These are phyloP conservation scores for Proterorhinus semilunaris DNA, from an alignment of 2,113 vertebrate genomes.

Conservation along the genomic window DNA sequence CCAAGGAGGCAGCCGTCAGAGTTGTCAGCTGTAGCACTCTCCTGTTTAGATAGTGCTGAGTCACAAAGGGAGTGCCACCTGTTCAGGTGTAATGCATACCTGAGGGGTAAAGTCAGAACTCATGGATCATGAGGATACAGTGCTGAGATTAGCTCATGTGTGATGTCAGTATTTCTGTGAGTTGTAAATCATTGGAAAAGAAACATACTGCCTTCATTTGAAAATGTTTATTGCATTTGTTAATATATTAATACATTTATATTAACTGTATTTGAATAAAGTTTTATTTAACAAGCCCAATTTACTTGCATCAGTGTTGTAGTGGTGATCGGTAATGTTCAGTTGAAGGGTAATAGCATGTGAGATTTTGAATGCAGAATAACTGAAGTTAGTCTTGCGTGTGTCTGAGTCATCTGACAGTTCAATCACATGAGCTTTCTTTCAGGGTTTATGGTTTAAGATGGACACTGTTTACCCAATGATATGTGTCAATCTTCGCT, in stretches of 20 bases:
- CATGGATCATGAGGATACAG: not conserved
- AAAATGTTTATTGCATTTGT: not conserved
- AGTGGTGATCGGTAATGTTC: no score
- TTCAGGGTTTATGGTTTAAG: not conserved
- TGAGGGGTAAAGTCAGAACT: slow-evolving; percentile 24
- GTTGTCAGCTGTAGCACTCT: slow-evolving; percentile 15
- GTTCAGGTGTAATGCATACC: slow-evolving; percentile 63
- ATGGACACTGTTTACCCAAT: not conserved
- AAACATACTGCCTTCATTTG: not conserved
- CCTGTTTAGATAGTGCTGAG: slow-evolving; percentile 27
- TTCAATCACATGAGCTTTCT: slow-evolving; percentile 44
- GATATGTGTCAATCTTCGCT: no score
- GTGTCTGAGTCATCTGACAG: slow-evolving; percentile 36
- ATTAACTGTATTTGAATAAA: not conserved
- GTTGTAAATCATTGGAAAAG: not conserved
- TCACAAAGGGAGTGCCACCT: slow-evolving; percentile 58
- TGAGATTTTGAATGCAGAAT: not conserved
- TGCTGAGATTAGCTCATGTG: not conserved
- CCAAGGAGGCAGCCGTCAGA: not conserved
- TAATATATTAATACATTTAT: no score
- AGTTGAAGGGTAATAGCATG: not conserved
- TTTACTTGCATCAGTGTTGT: not conserved
- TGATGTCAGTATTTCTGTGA: not conserved
- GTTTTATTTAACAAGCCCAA: not conserved
- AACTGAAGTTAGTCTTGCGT: not conserved